phyloP scores from a whole-genome alignment of 2,113 vertebrate species.

The Nycticebus coucang region DNA sequence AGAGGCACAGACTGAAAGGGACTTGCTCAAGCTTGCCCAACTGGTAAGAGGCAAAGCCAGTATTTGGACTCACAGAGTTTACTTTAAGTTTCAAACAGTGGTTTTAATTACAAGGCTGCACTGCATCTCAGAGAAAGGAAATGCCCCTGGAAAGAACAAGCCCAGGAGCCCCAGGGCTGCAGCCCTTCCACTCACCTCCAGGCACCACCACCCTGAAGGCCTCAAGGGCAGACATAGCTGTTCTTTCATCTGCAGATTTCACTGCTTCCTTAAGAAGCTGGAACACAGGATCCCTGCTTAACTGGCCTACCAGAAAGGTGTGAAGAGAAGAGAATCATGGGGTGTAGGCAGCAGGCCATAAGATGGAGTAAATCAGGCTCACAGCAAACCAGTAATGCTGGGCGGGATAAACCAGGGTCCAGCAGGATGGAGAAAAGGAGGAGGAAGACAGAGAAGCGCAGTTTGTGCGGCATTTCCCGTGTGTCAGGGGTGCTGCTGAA shows the following conservation, averaged over 20 bases:
- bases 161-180: neutral
- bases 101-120: neutral
- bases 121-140: neutral
- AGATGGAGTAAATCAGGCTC: neutral
- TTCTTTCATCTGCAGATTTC: neutral
- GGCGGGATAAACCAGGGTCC: neutral
- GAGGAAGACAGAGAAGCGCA: neutral
- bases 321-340: neutral
- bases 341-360: neutral
- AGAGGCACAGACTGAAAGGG: neutral
- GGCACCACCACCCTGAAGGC: conserved; percentile 28
- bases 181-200: neutral
- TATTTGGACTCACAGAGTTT: neutral
- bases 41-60: neutral
- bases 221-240: neutral
- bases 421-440: neutral
- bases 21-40: neutral
- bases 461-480: neutral
- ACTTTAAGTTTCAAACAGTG: neutral
- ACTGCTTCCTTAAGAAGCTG: neutral
- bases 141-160: neutral
- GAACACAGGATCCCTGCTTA: neutral
- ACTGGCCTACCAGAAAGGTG: neutral
- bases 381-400: neutral
- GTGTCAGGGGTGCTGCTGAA: too few species aligned